These are phyloP conservation scores for Caiman crocodilus DNA, from an alignment of 2,797 vertebrate genomes.

Conservation along the genomic window DNA sequence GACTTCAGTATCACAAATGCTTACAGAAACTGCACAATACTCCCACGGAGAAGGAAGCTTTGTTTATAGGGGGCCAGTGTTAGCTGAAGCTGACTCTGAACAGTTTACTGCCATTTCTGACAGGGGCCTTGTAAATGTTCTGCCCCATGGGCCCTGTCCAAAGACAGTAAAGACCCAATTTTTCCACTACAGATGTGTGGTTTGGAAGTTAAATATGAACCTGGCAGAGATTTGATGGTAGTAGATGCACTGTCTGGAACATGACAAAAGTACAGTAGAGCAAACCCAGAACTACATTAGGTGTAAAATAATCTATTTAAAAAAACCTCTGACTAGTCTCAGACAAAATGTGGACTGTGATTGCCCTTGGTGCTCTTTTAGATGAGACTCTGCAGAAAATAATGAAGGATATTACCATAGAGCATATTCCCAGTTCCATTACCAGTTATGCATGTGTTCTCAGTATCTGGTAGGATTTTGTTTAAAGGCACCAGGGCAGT, in stretches of 20 bases:
- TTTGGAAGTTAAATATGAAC: too few species aligned
- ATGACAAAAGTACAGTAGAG: slow-evolving; percentile 17
- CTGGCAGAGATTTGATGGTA: background rate
- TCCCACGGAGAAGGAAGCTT: background rate
- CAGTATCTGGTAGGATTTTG: background rate
- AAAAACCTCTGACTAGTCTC: slow-evolving; percentile 22
- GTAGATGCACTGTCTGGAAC: slow-evolving; percentile 2
- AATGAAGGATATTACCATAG: background rate
- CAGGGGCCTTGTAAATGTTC: slow-evolving; percentile 20
- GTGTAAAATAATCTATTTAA: background rate
- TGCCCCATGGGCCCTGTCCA: background rate
- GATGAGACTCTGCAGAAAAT: background rate
- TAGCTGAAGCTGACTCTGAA: slow-evolving; percentile 12
- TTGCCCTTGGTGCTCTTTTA: background rate
- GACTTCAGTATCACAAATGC: slow-evolving; percentile 20
- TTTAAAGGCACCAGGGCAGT: background rate
- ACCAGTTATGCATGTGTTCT: background rate
- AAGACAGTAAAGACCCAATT: too few species aligned
- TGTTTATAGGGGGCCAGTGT: slow-evolving; percentile 44
- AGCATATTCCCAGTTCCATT: background rate
- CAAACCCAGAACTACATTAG: background rate
- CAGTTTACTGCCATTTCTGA: slow-evolving; percentile 14
- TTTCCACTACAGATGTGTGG: too few species aligned
- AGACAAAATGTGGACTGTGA: background rate
- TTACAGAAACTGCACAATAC: background rate